Evolutionary conservation across 2,113 vertebrate species (phyloP).

Genomic region (Dromaius novaehollandiae): DNA sequence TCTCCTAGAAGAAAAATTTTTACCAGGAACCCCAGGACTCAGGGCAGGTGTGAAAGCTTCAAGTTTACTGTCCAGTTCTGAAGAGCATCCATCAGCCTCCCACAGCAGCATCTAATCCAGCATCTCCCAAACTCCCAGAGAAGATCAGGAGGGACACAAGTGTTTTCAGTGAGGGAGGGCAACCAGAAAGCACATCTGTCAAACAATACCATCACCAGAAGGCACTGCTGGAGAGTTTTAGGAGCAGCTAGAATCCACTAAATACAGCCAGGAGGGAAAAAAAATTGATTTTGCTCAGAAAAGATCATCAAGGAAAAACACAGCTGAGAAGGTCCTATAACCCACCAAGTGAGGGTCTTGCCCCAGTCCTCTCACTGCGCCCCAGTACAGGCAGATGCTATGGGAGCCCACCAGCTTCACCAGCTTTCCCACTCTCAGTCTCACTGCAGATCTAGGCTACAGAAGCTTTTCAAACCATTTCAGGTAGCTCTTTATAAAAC

Average conservation of each 20-base stretch:
- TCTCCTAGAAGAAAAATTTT: background rate
- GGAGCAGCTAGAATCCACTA: background rate
- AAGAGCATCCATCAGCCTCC: background rate
- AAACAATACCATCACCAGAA: background rate
- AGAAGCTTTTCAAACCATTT: background rate
- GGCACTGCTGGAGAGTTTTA: background rate
- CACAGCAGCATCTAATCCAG: background rate
- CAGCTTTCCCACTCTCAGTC: background rate
- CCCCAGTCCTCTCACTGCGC: background rate
- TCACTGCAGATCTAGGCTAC: background rate
- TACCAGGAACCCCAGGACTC: background rate
- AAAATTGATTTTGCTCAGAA: background rate
- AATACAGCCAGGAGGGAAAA: background rate
- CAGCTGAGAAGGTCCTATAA: background rate
- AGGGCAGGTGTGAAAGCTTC: background rate
- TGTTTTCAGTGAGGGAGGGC: background rate
- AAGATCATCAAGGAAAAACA: background rate
- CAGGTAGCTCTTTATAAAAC: background rate
- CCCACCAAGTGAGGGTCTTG: background rate
- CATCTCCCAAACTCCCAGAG: background rate
- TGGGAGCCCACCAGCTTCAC: background rate
- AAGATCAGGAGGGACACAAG: background rate
- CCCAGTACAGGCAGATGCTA: background rate
- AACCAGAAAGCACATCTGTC: background rate
- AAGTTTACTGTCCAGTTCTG: background rate